Conservation (phyloP, 2,888 invertebrate species). For the Pasiphila rectangulata region DNA sequence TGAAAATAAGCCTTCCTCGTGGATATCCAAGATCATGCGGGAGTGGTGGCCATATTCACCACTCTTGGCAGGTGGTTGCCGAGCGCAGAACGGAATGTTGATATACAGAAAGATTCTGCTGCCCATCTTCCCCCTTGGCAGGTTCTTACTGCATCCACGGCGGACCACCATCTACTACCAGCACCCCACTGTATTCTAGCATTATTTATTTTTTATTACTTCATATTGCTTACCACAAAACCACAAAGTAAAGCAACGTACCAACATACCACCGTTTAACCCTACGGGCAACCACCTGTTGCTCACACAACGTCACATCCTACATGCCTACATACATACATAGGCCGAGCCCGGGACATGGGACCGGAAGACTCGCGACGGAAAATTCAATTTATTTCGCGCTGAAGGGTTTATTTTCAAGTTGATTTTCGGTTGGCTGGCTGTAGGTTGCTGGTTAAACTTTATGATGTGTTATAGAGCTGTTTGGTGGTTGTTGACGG, state of each 20-base stretch:
- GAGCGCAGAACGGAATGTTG: no score
- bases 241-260: constrained; percentile 49
- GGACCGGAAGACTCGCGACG: constrained; percentile 47
- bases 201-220: no score
- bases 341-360: constrained; percentile 45
- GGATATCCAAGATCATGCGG: no score
- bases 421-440: constrained; percentile 56
- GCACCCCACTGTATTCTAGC: no score
- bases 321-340: constrained; percentile 23
- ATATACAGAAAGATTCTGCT: no score
- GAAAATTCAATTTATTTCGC: constrained; percentile 69
- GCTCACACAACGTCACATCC: constrained; percentile 65
- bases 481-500: neutral
- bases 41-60: no score
- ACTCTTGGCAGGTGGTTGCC: no score
- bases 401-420: constrained; percentile 64
- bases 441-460: constrained; percentile 35
- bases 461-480: constrained; percentile 15
- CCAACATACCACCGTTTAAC: constrained; percentile 59
- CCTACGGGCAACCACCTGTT: constrained; percentile 79
- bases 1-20: no score
- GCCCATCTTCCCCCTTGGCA: no score
- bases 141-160: no score
- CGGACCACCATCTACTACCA: no score
- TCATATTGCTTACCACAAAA: no score